Evolutionary conservation across 2,888 invertebrate genomes (phyloP).

Genomic region (Agrochola macilenta): DNA sequence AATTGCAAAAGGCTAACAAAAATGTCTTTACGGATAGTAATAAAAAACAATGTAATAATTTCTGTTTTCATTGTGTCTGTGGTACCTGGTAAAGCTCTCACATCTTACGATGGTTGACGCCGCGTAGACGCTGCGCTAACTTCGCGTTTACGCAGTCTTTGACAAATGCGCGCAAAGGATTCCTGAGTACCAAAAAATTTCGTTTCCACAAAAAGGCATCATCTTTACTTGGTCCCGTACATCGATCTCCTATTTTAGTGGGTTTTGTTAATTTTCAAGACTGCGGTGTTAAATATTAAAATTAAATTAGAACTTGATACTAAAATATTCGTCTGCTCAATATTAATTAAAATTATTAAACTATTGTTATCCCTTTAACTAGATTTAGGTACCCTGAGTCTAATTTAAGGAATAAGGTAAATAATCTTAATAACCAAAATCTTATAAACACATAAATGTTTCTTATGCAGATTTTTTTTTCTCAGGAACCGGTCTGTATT

Average conservation of each 20-base stretch:
- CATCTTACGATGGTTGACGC: background rate
- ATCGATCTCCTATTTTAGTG: background rate
- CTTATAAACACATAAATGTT: background rate
- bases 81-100: background rate
- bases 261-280: slow-evolving; percentile 17
- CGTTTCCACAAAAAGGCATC: background rate
- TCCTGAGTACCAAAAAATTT: no score
- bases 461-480: background rate
- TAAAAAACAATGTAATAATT: background rate
- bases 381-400: background rate
- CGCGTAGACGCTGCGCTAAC: background rate
- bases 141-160: background rate
- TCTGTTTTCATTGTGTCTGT: background rate
- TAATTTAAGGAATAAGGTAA: background rate
- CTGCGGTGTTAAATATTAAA: slow-evolving; percentile 9
- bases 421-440: background rate
- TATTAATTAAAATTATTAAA: slow-evolving; percentile 14
- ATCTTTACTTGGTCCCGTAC: background rate
- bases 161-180: background rate
- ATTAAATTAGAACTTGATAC: slow-evolving; percentile 1
- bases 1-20: background rate
- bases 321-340: slow-evolving; percentile 5
- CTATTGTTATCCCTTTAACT: slow-evolving; percentile 1
- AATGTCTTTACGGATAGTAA: background rate
- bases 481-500: background rate